Evolutionary conservation across 92 coral and sea anemone species (phyloP).

Genomic region (Scolanthus callimorphus): DNA sequence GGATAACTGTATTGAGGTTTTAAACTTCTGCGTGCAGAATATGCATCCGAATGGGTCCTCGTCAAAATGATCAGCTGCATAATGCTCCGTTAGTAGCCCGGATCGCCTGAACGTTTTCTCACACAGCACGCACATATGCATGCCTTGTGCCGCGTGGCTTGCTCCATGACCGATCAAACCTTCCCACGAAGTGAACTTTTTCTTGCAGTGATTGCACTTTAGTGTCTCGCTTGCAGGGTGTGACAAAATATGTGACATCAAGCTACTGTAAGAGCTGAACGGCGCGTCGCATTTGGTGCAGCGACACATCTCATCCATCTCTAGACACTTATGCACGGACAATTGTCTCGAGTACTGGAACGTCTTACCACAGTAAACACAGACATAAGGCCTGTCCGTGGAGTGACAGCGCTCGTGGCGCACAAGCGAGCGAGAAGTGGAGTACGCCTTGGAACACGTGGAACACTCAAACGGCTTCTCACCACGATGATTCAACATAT

Average conservation of each 20-base stretch:
- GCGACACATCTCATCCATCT: conserved; percentile 30
- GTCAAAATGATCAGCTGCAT: conserved; percentile 14
- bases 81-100: conserved; percentile 15
- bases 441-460: conserved; percentile 41
- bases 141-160: conserved; percentile 17
- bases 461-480: conserved; percentile 38
- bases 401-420: conserved; percentile 42
- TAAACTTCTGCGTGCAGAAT: conserved; percentile 20
- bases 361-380: conserved; percentile 31
- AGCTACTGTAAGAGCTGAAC: conserved; percentile 6
- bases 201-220: conserved; percentile 16
- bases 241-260: conserved; percentile 8
- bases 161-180: conserved; percentile 11
- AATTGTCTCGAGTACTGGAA: conserved; percentile 27
- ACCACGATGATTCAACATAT: conserved; percentile 25
- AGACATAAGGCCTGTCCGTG: conserved; percentile 30
- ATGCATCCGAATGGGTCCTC: conserved; percentile 38
- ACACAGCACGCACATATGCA: conserved; percentile 11
- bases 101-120: conserved; percentile 25
- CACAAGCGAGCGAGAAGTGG: conserved; percentile 33
- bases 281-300: conserved; percentile 26
- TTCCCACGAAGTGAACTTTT: conserved; percentile 20
- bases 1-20: conserved; percentile 14
- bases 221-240: conserved; percentile 15
- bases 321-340: conserved; percentile 20